Evolutionary conservation across 1,140 invertebrate species (phyloP), one percentile per base, ranked within the genome.

Genomic region (Kradibia gibbosae): DNA sequence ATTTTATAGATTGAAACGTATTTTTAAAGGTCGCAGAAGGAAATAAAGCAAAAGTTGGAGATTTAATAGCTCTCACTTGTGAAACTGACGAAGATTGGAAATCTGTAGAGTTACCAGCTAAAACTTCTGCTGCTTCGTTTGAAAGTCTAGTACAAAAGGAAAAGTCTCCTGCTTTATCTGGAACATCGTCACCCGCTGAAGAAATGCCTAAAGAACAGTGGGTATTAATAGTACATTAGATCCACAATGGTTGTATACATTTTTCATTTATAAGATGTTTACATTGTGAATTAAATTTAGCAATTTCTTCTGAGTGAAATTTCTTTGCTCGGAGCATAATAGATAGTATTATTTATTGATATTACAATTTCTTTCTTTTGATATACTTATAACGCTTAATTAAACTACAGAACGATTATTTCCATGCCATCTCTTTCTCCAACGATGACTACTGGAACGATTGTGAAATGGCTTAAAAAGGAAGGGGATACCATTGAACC

Each of bases 381-480:
- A n/a, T n/a, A n/a, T n/a, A n/a, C n/a, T n/a, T n/a, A n/a, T n/a
- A n/a, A n/a, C n/a, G n/a, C n/a, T n/a, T n/a, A n/a, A n/a, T n/a
- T n/a, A n/a, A n/a, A n/a, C 75, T 84, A 85, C 48, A 91, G 90
- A 80, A 85, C 86, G 73, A 90, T 90, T 72, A 71, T 91, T 70
- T 62, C 84, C 10, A 91, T 99, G 77, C 99, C 99, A 0, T 98
- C 99, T 0, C 92, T 99, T 0, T 99, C 98, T 2, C 99, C 99
- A 0, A 99, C 99, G 0, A 99, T 99, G 99, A 98, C 99, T 91
- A 93, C 94, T 88, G 99, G 99, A 36, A 99, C 97, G 3, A 98
- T 99, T 86, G 94, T 99, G 20, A 97, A 95, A 83, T 99, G 99
- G 99, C 95, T 98, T 84, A 99, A 99, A 91, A 98, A 99, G 88